Base-by-base conservation (phyloP, 53 echinoderm and acorn worm species). In the Glandiceps talaboti region DNA sequence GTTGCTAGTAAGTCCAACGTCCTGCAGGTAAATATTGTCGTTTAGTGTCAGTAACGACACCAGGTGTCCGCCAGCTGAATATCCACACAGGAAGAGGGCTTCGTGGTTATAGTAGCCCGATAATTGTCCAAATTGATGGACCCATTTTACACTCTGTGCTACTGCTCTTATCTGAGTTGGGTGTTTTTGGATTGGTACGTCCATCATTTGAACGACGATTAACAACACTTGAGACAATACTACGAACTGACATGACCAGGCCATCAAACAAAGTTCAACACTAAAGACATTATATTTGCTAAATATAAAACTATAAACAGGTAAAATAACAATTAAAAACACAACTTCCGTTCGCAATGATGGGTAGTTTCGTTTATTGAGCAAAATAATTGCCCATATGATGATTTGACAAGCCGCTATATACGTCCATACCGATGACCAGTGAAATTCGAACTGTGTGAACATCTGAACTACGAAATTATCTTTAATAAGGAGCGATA, bases 21-120 rank as follows among this genome's bases (percentile, higher is more conserved):
- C 64, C 0, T 32, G 26, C 72, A 88, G 32, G 73, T 88, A 88
- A 12, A 20, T 45, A 14, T 10, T 73, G 26, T 82, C 31, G 30
- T 88, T 85, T 30, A 88, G 82, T 26, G 82, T 33, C 29, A 88
- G 75, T 0, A 88, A 79, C 26, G 85, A 88, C 12, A 85, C 80
- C 26, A 88, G 79, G 30, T 85, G 75, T 32, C 85, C 89, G 32
- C 89, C 89, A 32, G 89, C 89, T 29, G 89, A 88, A 45, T 88
- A 85, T 20, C 89, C 89, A 33, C 81, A 77, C 1, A 88, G 82
- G 31, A 85, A 31, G 14, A 88, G 79, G 1, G 78, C 33, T 12
- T 74, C 75, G 26, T 31, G 72, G 32, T 85, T 76, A 79, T 81
- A 88, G 32, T 76, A 75, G 30, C 79, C 84, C 33, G 80, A 85